Percentiles rank a stretch among this genome's conserved stretches.
phyloP scores from a whole-genome alignment of 2,113 vertebrate species.

The Willisornis vidua region DNA sequence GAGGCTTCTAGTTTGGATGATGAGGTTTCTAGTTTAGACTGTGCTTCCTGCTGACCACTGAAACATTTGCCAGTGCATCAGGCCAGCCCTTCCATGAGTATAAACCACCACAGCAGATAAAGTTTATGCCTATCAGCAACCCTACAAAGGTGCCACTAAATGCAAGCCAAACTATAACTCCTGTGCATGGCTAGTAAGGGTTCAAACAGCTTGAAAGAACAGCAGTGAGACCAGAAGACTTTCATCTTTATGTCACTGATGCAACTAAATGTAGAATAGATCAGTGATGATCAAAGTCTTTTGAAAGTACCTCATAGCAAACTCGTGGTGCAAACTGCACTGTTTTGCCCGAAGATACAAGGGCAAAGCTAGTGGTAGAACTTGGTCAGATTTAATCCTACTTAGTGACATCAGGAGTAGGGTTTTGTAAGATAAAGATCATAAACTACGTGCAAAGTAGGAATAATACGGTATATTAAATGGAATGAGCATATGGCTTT shows the following conservation, averaged over 20 bases:
- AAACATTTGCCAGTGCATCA: not conserved
- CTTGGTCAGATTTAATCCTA: not conserved
- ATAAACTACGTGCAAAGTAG: not conserved
- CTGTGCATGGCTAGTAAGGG: not conserved
- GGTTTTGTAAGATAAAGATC: not conserved
- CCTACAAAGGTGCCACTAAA: not conserved
- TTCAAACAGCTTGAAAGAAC: constrained; percentile 14
- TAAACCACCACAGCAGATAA: not conserved
- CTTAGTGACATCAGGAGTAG: not conserved
- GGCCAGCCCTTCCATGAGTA: not conserved
- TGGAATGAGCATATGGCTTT: not conserved
- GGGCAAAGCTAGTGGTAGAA: not conserved
- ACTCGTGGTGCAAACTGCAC: not conserved
- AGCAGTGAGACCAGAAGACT: not conserved
- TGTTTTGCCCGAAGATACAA: not conserved
- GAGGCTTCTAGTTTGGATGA: not conserved
- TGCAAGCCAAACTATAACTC: not conserved
- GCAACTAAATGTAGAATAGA: not conserved
- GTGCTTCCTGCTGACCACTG: not conserved
- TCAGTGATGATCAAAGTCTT: constrained; percentile 27
- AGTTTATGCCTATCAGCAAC: not conserved
- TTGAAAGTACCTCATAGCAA: not conserved
- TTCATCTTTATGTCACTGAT: constrained; percentile 16
- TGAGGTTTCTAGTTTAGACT: not conserved
- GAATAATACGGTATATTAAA: not conserved